Percentiles rank a stretch among this genome's conserved stretches.
These are phyloP conservation scores for Nephrotoma flavescens DNA, from an alignment of 2,888 invertebrate species.

Conservation along the genomic window DNA sequence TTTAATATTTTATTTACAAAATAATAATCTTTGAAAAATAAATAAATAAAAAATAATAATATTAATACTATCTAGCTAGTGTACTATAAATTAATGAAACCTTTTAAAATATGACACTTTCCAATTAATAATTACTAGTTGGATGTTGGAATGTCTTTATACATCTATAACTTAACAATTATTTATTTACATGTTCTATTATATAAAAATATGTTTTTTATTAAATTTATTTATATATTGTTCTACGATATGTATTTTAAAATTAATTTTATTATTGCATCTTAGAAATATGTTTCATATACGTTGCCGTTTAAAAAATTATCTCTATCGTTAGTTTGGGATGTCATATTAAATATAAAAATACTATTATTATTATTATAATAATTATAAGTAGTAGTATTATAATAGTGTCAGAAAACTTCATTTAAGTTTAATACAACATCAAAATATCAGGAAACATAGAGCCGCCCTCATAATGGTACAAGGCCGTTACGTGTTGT, in stretches of 20 bases:
- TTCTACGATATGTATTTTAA: neutral
- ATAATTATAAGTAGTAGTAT: neutral
- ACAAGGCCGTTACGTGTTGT: conserved; percentile 73
- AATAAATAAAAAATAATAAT: neutral
- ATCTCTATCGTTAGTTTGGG: neutral
- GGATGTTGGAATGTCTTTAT: neutral
- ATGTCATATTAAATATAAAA: neutral
- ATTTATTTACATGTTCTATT: neutral
- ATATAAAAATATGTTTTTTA: neutral
- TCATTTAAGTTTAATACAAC: conserved; percentile 33
- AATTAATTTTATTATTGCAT: neutral
- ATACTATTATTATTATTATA: neutral
- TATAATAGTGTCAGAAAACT: conserved; percentile 30
- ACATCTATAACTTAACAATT: neutral
- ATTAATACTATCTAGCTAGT: neutral
- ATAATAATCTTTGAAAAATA: neutral
- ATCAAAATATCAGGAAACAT: conserved; percentile 33
- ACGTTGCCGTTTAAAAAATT: neutral
- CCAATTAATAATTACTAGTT: neutral
- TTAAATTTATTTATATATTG: neutral
- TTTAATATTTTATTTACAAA: neutral
- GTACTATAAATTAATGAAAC: neutral
- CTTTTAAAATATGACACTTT: neutral
- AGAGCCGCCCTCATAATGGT: conserved; percentile 48
- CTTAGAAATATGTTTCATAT: neutral